phyloP scores from a whole-genome alignment of 2,888 invertebrate genomes.

The Nomada ferruginata region DNA sequence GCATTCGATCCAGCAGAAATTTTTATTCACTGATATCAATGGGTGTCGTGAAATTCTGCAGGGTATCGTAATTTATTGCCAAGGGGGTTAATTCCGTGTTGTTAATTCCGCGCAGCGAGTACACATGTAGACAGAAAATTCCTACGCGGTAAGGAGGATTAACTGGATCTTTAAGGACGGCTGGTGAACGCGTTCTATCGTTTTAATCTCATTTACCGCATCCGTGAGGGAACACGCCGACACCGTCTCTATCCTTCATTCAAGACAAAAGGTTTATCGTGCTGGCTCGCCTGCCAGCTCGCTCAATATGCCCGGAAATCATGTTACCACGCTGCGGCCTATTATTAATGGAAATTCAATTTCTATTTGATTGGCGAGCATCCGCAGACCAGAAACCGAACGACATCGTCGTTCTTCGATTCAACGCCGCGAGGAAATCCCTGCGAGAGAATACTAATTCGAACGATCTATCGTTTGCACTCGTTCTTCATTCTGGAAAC shows the following conservation, averaged over 20 bases:
- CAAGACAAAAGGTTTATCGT: slow-evolving; percentile 56
- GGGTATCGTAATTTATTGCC: background rate
- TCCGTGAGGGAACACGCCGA: slow-evolving; percentile 41
- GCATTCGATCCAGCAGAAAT: no score
- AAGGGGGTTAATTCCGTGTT: background rate
- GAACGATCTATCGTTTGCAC: no score
- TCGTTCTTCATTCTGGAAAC: background rate
- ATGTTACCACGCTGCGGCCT: slow-evolving; percentile 59
- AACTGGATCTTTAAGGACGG: slow-evolving; percentile 50
- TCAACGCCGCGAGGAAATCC: slow-evolving; percentile 8
- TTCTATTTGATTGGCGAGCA: slow-evolving; percentile 66
- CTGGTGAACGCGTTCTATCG: slow-evolving; percentile 46
- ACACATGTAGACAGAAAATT: slow-evolving; percentile 50
- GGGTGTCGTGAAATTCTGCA: background rate
- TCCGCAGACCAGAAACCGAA: slow-evolving; percentile 50
- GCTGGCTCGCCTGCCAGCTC: slow-evolving; percentile 17
- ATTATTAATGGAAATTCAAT: slow-evolving; percentile 69
- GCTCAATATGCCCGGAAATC: slow-evolving; percentile 61
- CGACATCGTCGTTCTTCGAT: slow-evolving; percentile 15
- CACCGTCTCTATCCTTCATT: slow-evolving; percentile 25
- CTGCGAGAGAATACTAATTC: background rate
- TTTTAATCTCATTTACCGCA: slow-evolving; percentile 64
- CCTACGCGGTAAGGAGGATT: slow-evolving; percentile 28
- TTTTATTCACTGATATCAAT: no score
- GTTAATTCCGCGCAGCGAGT: background rate